A percentile compares a stretch with the other conserved stretches of the same genome.
Evolutionary conservation across 2,113 vertebrate genomes (phyloP).

Genomic region (Thalassarche chlororhynchos): DNA sequence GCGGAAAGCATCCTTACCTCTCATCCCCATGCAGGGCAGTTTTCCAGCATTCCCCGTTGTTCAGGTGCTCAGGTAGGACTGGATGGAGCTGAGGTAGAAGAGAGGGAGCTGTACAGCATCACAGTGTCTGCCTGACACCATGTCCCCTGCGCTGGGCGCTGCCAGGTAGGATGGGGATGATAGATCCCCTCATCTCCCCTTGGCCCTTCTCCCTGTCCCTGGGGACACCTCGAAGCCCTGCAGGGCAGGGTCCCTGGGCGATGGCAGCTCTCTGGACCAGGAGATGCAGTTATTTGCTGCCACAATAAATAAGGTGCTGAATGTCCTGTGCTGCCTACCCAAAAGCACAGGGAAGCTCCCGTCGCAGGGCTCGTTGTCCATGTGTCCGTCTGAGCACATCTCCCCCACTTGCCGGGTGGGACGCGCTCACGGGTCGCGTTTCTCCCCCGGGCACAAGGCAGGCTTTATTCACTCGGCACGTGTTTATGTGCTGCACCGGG

Average conservation of each 20-base stretch:
- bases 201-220: background rate
- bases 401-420: rapidly evolving
- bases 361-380: rapidly evolving
- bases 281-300: background rate
- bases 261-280: background rate
- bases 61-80: background rate
- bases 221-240: background rate
- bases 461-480: background rate
- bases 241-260: too few species aligned
- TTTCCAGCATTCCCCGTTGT: background rate
- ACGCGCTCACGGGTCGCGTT: rapidly evolving
- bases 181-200: background rate
- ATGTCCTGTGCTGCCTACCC: rapidly evolving
- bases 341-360: background rate
- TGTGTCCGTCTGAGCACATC: background rate
- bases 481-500: background rate
- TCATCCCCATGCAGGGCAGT: background rate
- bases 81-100: background rate
- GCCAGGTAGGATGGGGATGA: background rate
- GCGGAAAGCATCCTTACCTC: background rate
- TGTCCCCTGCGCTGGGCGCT: background rate
- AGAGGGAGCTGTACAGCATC: background rate
- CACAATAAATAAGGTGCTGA: background rate
- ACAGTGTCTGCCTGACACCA: background rate
- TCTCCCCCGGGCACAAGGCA: background rate